Conservation (phyloP, 2,113 vertebrate genomes). For the Halcyon senegalensis region DNA sequence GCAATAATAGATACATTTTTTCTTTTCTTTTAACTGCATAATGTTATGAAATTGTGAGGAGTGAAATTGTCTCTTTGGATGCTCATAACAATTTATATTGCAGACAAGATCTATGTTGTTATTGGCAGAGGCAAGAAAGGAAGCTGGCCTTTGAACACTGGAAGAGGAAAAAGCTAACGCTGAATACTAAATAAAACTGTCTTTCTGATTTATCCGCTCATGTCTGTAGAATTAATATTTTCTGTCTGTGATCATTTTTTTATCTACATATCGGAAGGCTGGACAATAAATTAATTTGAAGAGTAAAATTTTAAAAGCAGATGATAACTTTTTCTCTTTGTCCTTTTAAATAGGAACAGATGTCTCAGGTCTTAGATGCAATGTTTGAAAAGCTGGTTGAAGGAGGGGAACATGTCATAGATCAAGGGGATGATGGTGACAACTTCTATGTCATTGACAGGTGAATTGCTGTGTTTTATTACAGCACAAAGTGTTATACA, state of each 20-base stretch:
- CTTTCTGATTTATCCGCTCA: neutral
- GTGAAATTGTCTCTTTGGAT: neutral
- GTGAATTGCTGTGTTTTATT: constrained; percentile 67
- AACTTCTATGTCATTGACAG: constrained; percentile 98
- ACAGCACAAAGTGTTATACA: neutral
- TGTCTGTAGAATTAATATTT: neutral
- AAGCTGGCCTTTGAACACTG: neutral
- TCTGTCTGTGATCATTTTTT: neutral
- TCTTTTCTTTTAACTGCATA: neutral
- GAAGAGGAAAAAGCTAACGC: neutral
- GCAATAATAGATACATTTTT: neutral
- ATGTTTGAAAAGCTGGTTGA: constrained; percentile 96
- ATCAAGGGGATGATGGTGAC: constrained; percentile 97
- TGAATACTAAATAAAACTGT: neutral
- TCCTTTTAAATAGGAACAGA: constrained; percentile 86
- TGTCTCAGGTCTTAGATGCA: constrained; percentile 96
- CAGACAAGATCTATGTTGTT: neutral
- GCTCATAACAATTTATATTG: neutral
- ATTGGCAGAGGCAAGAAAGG: neutral
- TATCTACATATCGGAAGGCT: neutral
- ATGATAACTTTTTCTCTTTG: neutral
- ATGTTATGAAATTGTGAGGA: neutral
- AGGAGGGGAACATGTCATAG: constrained; percentile 92
- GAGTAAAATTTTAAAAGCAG: neutral
- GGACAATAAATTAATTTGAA: neutral